Conservation (phyloP, 2,797 vertebrate genomes). For the Urosaurus nigricauda region DNA sequence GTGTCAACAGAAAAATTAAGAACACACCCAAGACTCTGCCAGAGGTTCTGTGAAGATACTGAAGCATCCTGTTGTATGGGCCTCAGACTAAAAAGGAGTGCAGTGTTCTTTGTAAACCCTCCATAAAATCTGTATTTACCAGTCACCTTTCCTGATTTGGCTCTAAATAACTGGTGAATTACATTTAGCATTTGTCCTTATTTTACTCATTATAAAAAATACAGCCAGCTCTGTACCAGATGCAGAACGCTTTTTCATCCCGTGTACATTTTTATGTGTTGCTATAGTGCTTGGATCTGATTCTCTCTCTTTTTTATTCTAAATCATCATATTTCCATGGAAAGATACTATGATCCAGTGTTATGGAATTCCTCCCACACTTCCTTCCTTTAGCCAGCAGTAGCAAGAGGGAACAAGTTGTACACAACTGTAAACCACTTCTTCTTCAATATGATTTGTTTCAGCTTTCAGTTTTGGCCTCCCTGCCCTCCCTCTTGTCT, state of each 20-base stretch:
- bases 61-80: background rate
- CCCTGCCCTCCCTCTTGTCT: background rate
- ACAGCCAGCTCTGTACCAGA: background rate
- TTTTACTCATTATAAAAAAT: conserved; percentile 10
- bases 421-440: conserved; percentile 5
- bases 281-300: conserved; percentile 8
- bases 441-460: conserved; percentile 12
- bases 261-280: conserved; percentile 20
- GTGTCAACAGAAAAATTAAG: background rate
- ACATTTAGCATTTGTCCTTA: background rate
- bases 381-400: conserved; percentile 46
- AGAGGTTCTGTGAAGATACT: background rate
- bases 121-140: background rate
- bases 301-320: background rate
- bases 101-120: background rate
- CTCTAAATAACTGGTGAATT: conserved; percentile 6
- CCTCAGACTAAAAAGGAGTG: conserved; percentile 15
- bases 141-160: background rate
- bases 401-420: conserved; percentile 27
- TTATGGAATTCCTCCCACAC: conserved; percentile 45
- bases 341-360: conserved; percentile 34
- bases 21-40: background rate
- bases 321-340: conserved; percentile 42
- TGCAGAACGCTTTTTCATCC: conserved; percentile 1
- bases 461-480: conserved; percentile 22